Conservation (phyloP, 2,888 invertebrate species). For the Drosophila melanosoma region DNA sequence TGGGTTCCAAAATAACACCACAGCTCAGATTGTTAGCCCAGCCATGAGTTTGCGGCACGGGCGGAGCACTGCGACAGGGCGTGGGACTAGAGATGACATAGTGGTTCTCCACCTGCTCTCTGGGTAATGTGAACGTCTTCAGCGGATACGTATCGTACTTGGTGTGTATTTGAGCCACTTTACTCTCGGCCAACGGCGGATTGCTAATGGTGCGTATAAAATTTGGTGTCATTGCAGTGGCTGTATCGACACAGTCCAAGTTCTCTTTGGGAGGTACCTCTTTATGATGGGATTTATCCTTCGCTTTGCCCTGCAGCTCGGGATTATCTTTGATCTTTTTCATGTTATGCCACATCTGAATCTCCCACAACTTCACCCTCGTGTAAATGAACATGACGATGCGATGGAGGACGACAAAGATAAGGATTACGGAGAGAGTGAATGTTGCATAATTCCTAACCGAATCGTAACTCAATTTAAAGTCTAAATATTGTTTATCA, state of each 20-base stretch:
- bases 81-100: conserved; percentile 51
- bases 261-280: conserved; percentile 60
- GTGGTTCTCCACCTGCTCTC: conserved; percentile 15
- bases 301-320: conserved; percentile 46
- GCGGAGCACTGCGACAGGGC: conserved; percentile 66
- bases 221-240: conserved; percentile 31
- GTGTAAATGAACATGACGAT: conserved; percentile 65
- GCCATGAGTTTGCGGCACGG: conserved; percentile 59
- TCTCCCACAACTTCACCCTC: conserved; percentile 66
- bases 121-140: conserved; percentile 57
- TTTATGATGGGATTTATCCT: conserved; percentile 62
- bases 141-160: conserved; percentile 66
- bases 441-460: too few relatives aligned
- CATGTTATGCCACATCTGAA: conserved; percentile 66
- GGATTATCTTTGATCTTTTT: conserved; percentile 66
- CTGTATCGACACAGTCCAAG: conserved; percentile 57
- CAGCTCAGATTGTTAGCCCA: conserved; percentile 50
- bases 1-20: conserved; percentile 68
- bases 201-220: conserved; percentile 70
- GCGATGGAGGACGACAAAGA: conserved; percentile 66
- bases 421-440: conserved; percentile 39
- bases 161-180: conserved; percentile 63
- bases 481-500: too few relatives aligned
- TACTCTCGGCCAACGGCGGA: conserved; percentile 63
- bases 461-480: too few relatives aligned